Evolutionary conservation across 2,113 vertebrate species (phyloP).

Genomic region (Serilophus lunatus): DNA sequence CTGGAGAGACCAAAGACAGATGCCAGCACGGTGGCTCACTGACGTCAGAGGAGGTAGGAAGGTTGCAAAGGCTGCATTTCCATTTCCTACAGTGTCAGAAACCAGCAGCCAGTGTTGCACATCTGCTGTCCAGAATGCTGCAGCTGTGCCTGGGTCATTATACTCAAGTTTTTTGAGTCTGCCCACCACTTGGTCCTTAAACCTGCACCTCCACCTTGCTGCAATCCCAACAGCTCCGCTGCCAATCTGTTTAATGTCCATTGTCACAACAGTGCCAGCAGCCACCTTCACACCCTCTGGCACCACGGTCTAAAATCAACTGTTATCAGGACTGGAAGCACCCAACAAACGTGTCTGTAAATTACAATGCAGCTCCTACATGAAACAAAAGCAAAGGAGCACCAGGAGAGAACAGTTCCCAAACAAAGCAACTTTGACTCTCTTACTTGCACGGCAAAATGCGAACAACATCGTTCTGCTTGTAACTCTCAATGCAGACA

Average conservation of each 20-base stretch:
- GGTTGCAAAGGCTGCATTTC: neutral
- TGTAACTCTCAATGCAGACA: slow-evolving; percentile 97
- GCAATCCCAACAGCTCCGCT: neutral
- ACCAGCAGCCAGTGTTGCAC: neutral
- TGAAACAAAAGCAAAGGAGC: neutral
- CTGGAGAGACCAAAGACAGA: neutral
- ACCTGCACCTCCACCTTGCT: neutral
- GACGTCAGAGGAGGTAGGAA: neutral
- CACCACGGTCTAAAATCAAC: neutral
- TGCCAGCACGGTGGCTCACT: neutral
- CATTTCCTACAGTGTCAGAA: neutral
- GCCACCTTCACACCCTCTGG: neutral
- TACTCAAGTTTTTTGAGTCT: neutral
- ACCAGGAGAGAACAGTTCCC: neutral
- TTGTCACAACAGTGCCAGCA: neutral
- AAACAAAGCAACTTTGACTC: slow-evolving; percentile 16
- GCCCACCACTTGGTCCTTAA: neutral
- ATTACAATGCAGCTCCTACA: neutral
- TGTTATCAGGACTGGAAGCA: neutral
- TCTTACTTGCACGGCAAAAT: slow-evolving; percentile 98
- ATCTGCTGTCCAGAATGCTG: neutral
- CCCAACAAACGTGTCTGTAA: neutral
- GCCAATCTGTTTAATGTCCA: neutral
- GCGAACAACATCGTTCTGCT: slow-evolving; percentile 94
- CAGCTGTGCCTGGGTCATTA: neutral